These are phyloP conservation scores for Volucella inflata DNA, from an alignment of 2,888 invertebrate species.

Conservation along the genomic window DNA sequence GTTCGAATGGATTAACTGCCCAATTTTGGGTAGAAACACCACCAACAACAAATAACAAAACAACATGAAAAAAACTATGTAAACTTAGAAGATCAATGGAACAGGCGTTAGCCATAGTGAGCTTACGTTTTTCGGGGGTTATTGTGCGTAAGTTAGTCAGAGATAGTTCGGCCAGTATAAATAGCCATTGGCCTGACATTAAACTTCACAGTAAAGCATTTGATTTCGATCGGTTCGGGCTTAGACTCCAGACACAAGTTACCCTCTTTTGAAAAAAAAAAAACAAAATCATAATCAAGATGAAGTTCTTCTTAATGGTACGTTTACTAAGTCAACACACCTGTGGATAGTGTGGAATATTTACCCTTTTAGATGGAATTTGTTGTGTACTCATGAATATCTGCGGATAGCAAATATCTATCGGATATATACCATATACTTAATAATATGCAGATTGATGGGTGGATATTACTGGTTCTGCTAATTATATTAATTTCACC, in stretches of 20 bases:
- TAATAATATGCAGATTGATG: background rate
- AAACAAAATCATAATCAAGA: background rate
- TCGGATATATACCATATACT: background rate
- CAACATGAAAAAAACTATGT: conserved; percentile 24
- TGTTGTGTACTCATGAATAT: background rate
- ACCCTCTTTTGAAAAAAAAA: conserved; percentile 14
- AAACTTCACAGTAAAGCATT: conserved; percentile 56
- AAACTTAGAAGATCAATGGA: conserved; percentile 51
- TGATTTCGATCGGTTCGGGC: conserved; percentile 60
- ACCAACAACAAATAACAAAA: background rate
- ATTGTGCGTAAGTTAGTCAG: conserved; percentile 39
- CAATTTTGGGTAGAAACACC: conserved; percentile 19
- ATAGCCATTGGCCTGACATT: conserved; percentile 48
- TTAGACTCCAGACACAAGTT: conserved; percentile 25
- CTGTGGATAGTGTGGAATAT: conserved; percentile 1
- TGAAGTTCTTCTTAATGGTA: conserved; percentile 72
- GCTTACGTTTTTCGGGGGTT: conserved; percentile 51
- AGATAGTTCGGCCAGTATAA: conserved; percentile 38
- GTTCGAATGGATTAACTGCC: conserved; percentile 1
- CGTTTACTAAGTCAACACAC: conserved; percentile 38
- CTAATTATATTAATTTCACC: conserved; percentile 35
- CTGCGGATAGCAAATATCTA: background rate
- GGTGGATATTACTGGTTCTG: background rate
- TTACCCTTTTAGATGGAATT: conserved; percentile 38
- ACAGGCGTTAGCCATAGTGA: conserved; percentile 22